These are phyloP conservation scores for Aphaenogaster ashmeadi DNA, from an alignment of 1,140 invertebrate species.

Conservation along the genomic window DNA sequence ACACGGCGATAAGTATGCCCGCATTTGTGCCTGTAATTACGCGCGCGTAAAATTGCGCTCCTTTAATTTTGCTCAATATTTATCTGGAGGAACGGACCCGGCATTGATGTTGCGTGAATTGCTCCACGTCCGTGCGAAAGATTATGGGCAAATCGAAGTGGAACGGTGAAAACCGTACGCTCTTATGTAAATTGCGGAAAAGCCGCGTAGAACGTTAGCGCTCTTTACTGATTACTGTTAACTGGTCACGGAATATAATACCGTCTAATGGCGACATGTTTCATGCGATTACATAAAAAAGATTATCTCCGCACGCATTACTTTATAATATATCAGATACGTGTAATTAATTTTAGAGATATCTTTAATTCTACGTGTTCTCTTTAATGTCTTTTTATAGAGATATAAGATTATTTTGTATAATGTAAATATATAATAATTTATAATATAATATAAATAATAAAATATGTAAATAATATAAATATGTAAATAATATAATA, in stretches of 20 bases:
- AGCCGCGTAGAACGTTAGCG: background rate
- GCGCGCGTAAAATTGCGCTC: background rate
- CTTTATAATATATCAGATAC: background rate
- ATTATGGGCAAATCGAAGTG: background rate
- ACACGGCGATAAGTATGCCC: background rate
- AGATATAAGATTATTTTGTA: background rate
- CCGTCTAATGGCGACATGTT: background rate
- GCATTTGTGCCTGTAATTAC: conserved; percentile 24
- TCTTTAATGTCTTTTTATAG: background rate
- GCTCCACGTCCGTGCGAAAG: background rate
- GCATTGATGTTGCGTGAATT: conserved; percentile 21
- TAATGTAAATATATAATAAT: background rate
- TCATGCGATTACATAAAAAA: background rate
- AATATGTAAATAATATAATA: background rate
- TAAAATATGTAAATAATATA: background rate
- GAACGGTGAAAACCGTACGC: conserved; percentile 22
- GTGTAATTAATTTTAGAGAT: background rate
- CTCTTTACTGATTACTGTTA: conserved; percentile 25
- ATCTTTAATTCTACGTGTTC: background rate
- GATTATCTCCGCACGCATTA: background rate
- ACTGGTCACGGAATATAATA: background rate
- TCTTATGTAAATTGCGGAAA: conserved; percentile 58
- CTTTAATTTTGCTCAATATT: conserved; percentile 21
- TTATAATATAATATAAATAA: background rate
- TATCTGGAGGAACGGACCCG: background rate